Evolutionary conservation across 2,888 invertebrate species (phyloP), one percentile per base, ranked within the genome.

Genomic region (Microdon myrmicae): DNA sequence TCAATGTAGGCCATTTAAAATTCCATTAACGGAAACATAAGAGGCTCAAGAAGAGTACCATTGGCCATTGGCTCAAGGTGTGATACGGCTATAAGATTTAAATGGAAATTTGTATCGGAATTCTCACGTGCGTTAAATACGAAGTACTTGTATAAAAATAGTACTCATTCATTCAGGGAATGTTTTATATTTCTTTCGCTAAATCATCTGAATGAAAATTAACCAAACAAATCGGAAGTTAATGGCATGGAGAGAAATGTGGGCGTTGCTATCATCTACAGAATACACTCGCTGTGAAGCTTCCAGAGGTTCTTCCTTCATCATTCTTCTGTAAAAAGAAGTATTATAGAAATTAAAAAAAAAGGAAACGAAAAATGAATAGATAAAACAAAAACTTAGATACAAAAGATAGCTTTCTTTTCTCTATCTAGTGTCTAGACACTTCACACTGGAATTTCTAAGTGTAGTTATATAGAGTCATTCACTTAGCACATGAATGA

Each of bases 71-170:
- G 41, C 28, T 37, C 45, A 45, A 58, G 58, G 64, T 64, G 58
- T 58, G 51, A 64, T 47, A 43, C 41, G 51, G 43, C 31, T 12
- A 7, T 53, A 31, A 37, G 14, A 26, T 51, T 51, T 41, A 58
- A 64, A 64, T 64, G 58, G 58, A 45, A 58, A 64, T 64, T 41
- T 35, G 14, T 45, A 31, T 37, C 29, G 14, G 20, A 41, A 32
- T n/a, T n/a, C 19, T 64, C 64, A 48, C 64, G 51, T 64, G 64
- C 56, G 41, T 64, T 31, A 64, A 64, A 53, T 64, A 34, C 48
- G 23, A 64, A 64, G 23, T 47, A 13, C 13, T 23, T 17, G 16
- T 10, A 19, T 39, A 43, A 31, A 31, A 31, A 31, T 43, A 23
- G 22, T 12, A 10, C 10, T 25, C 37, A 58, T 31, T 28, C 61